Base-by-base conservation (phyloP, 2,888 invertebrate genomes). In the Drosophila rellima region DNA sequence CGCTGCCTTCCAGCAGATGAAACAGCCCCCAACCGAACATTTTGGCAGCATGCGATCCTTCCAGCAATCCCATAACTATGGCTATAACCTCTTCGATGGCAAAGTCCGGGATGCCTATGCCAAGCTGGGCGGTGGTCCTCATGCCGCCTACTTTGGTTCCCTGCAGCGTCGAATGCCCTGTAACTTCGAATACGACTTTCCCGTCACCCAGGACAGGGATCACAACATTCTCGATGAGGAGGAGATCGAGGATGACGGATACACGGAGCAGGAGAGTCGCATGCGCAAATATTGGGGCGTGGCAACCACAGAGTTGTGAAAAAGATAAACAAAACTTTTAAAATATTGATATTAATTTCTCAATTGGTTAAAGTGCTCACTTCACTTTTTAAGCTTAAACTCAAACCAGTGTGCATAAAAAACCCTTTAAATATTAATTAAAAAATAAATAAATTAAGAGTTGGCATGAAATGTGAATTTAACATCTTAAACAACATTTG, bases 201-300 rank as follows among this genome's bases (percentile, higher is more conserved):
- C 96, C 39, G 95, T 96, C 26, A 96, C 96, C 91, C 96, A 96
- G 90, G 97, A 97, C 90, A 94, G 96, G 86, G 97, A 97, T 91
- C 94, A 96, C 80, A 78, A 88, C n/a, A 78, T 83, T 3, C 52
- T 88, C n/a, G 90, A 88, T 33, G 79, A 91, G 37, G 90, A 90
- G 57, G 85, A 88, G 3, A 54, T 82, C 17, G 94, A 94, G 35
- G 94, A 94, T 60, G 92, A 92, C 80, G 97, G 97, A 88, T 96
- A 96, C 0, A 92, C 96, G 73, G 97, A 97, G 88, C 94, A 96
- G 71, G 97, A 97, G 89, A 95, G 95, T 57, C 94, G 97, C 59
- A 97, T 97, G 96, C 96, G 97, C 82, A 97, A 97, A 86, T 97
- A 97, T 92, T 97, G 97, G 97, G 97, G 97, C 54, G 96, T 97